A percentile compares a stretch with the other conserved stretches of the same genome.
Conservation (phyloP, 2,888 invertebrate genomes). For the Sthenelais limicola region DNA sequence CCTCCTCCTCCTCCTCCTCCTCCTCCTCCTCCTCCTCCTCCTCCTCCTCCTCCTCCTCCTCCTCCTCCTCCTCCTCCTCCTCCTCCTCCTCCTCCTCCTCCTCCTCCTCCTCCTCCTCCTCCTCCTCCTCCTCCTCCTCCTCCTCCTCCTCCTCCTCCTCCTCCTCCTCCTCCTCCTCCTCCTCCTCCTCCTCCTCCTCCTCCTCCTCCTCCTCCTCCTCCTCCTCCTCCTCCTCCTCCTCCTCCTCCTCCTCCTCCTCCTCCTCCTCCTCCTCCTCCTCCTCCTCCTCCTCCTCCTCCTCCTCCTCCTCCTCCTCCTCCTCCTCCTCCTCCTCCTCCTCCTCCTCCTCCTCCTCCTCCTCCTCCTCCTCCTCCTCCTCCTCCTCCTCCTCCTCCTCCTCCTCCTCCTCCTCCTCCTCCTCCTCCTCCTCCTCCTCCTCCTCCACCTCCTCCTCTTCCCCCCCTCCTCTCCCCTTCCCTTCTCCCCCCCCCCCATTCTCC, state of each 20-base stretch:
- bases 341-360: neutral
- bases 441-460: slow-evolving; percentile 2
- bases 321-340: neutral
- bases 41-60: neutral
- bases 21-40: neutral
- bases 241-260: slow-evolving; percentile 31
- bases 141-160: slow-evolving; percentile 5
- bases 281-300: slow-evolving; percentile 8
- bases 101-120: neutral
- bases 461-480: slow-evolving; percentile 13
- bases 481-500: neutral
- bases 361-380: neutral
- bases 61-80: neutral
- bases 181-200: neutral
- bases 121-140: neutral
- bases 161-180: slow-evolving; percentile 36
- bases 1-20: neutral
- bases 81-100: neutral
- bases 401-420: neutral
- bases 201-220: neutral
- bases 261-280: slow-evolving; percentile 32
- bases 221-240: slow-evolving; percentile 24
- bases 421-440: slow-evolving; percentile 11
- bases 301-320: neutral
- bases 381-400: neutral